Percentiles rank a stretch among this genome's conserved stretches.
Evolutionary conservation across 2,888 invertebrate species (phyloP).

Genomic region (Folsomia candida): DNA sequence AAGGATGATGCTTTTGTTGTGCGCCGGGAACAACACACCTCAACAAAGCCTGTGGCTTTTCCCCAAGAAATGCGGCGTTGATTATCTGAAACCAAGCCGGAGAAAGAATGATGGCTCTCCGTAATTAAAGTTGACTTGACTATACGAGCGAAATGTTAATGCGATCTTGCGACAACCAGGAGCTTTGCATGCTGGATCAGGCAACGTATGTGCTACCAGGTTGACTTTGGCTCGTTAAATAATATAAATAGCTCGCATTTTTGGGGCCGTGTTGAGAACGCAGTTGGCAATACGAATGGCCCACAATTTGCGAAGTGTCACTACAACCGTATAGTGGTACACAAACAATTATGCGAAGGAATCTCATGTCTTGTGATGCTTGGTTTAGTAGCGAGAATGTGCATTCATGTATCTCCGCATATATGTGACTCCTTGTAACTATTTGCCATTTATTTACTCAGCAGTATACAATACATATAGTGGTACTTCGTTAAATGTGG

Average conservation of each 20-base stretch:
- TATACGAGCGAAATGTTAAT: neutral
- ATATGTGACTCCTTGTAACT: no score
- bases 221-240: conserved; percentile 5
- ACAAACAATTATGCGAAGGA: neutral
- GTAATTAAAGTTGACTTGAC: neutral
- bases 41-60: neutral
- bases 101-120: neutral
- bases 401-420: neutral
- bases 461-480: no score
- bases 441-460: no score
- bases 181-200: neutral
- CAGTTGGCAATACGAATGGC: neutral
- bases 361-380: neutral
- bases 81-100: neutral
- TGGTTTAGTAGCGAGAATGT: neutral
- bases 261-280: neutral
- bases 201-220: no score
- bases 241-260: neutral
- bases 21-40: neutral
- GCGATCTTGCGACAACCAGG: neutral
- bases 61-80: neutral
- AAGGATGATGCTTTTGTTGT: neutral
- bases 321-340: neutral
- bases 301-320: neutral
- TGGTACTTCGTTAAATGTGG: neutral